Evolutionary conservation across 2,888 invertebrate species (phyloP).

Genomic region (Amblyjoppa proteus): DNA sequence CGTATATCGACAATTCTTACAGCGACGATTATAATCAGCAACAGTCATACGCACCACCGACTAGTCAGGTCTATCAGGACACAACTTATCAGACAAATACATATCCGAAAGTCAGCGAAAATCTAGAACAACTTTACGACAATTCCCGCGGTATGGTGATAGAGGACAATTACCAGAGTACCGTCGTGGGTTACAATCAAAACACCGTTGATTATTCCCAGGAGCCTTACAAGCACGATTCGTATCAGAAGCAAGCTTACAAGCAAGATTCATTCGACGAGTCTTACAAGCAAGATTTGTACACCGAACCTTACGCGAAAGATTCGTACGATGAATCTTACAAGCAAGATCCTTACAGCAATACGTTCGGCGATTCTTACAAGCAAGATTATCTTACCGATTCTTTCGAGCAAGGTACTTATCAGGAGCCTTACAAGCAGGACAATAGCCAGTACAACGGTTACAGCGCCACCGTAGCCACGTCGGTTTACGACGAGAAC

Average conservation of each 20-base stretch:
- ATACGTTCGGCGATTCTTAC: conserved; percentile 70
- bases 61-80: conserved; percentile 73
- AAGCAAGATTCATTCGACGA: conserved; percentile 64
- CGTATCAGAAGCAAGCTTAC: conserved; percentile 64
- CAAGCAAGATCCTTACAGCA: conserved; percentile 69
- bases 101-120: conserved; percentile 78
- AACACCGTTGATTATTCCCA: conserved; percentile 49
- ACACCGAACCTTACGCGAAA: conserved; percentile 59
- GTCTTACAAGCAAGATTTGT: conserved; percentile 51
- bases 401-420: conserved; percentile 78
- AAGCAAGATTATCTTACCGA: conserved; percentile 75
- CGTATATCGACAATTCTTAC: conserved; percentile 65
- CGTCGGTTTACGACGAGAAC: conserved; percentile 74
- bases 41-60: conserved; percentile 44
- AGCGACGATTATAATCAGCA: conserved; percentile 65
- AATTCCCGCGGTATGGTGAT: conserved; percentile 68
- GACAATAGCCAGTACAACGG: conserved; percentile 67
- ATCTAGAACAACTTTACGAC: conserved; percentile 74
- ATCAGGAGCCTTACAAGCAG: conserved; percentile 77
- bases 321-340: conserved; percentile 68
- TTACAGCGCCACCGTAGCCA: conserved; percentile 73
- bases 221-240: conserved; percentile 60
- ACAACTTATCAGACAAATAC: conserved; percentile 72
- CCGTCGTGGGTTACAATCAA: conserved; percentile 71
- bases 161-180: conserved; percentile 76